phyloP scores from a whole-genome alignment of 2,797 vertebrate species.

The Pangasius mekongensis region DNA sequence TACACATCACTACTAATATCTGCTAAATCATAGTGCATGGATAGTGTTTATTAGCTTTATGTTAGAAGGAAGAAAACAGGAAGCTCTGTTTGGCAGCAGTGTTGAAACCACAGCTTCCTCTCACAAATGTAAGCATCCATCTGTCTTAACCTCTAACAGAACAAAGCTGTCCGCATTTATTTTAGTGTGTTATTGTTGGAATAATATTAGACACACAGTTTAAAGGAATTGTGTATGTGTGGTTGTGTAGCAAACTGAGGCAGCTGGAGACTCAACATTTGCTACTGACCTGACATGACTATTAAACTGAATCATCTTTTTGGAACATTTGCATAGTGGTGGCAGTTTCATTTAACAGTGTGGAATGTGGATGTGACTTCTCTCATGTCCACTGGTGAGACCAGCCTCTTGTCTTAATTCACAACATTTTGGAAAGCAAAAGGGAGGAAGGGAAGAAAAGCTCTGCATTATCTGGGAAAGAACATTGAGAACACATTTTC shows the following conservation, averaged over 20 bases:
- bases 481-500: neutral
- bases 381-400: slow-evolving; percentile 30
- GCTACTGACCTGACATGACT: neutral
- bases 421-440: slow-evolving; percentile 1
- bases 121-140: slow-evolving; percentile 1
- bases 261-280: neutral
- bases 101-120: slow-evolving; percentile 37
- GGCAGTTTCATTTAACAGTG: slow-evolving; percentile 15
- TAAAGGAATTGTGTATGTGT: neutral
- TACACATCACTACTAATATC: neutral
- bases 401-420: neutral
- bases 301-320: slow-evolving; percentile 20
- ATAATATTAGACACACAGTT: neutral
- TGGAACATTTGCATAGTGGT: slow-evolving; percentile 20
- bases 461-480: neutral
- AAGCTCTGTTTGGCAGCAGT: slow-evolving; percentile 9
- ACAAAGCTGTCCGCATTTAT: neutral
- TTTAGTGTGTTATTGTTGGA: slow-evolving; percentile 3
- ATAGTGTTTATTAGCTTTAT: slow-evolving; percentile 6
- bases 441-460: neutral
- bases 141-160: neutral
- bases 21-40: neutral
- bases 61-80: neutral
- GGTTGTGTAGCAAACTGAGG: neutral
- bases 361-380: slow-evolving; percentile 43